Conservation (phyloP, 2,113 vertebrate genomes). For the Theristicus caerulescens region DNA sequence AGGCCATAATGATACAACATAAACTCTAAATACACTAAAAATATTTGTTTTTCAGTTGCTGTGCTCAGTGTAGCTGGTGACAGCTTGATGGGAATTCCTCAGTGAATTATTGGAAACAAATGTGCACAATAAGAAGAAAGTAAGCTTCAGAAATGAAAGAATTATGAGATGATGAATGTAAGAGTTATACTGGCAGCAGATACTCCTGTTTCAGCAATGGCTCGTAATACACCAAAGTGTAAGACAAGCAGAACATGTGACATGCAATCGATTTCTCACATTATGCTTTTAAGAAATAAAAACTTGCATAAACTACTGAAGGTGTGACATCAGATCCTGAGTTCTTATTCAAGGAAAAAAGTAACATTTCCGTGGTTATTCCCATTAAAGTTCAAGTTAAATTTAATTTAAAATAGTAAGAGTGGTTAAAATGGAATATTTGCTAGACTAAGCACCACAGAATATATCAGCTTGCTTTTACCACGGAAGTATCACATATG, state of each 20-base stretch:
- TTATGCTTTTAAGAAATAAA: not conserved
- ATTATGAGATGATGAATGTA: not conserved
- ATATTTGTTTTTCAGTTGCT: constrained; percentile 42
- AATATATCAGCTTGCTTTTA: not conserved
- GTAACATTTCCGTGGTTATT: not conserved
- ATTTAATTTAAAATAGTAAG: not conserved
- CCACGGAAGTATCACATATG: not conserved
- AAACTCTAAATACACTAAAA: constrained; percentile 49
- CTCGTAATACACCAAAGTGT: not conserved
- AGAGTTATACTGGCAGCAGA: not conserved
- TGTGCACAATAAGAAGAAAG: not conserved
- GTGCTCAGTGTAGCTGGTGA: constrained; percentile 46
- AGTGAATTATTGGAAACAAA: constrained; percentile 35
- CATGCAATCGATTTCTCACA: not conserved
- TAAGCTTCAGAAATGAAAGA: constrained; percentile 6
- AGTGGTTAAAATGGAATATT: not conserved
- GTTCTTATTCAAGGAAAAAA: not conserved
- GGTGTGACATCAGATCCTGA: not conserved
- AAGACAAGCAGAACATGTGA: not conserved
- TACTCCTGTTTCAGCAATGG: not conserved
- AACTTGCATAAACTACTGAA: not conserved
- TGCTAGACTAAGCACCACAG: not conserved
- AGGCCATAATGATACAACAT: constrained; percentile 5
- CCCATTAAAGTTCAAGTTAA: not conserved
- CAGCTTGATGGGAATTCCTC: constrained; percentile 29